Evolutionary conservation across 2,113 vertebrate species (phyloP).

Genomic region (Varanus komodoensis): DNA sequence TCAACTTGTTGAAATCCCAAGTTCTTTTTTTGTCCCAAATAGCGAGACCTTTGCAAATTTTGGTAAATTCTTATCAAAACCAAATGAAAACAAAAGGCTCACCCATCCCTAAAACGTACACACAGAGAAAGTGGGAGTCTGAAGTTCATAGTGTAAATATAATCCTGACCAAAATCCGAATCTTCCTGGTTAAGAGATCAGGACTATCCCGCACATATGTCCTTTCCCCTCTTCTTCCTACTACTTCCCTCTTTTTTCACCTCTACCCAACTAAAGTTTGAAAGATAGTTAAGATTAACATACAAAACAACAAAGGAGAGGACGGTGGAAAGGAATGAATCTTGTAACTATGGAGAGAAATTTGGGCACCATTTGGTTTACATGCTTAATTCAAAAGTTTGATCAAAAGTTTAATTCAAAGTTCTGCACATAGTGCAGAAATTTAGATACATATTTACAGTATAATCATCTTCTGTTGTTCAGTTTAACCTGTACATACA

Average conservation of each 20-base stretch:
- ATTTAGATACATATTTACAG: not conserved
- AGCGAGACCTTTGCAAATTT: no score
- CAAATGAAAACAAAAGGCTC: no score
- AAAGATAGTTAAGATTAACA: not conserved
- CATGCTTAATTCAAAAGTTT: constrained; percentile 20
- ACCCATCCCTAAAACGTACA: no score
- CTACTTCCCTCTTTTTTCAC: not conserved
- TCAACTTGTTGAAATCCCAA: no score
- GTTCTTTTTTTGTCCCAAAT: no score
- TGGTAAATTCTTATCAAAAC: no score
- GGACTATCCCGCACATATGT: not conserved
- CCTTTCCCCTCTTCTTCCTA: not conserved
- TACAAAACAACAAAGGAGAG: not conserved
- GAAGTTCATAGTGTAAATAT: not conserved
- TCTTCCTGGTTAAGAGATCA: not conserved
- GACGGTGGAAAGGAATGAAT: not conserved
- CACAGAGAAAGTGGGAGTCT: no score
- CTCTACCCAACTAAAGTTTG: not conserved
- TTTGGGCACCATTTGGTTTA: not conserved
- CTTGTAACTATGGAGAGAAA: not conserved
- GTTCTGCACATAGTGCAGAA: not conserved
- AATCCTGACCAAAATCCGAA: not conserved
- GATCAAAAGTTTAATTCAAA: constrained; percentile 34
- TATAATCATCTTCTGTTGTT: not conserved
- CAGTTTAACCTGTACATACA: not conserved